Conservation (phyloP, 2,888 invertebrate genomes). For the Acrocyrtus sp. region DNA sequence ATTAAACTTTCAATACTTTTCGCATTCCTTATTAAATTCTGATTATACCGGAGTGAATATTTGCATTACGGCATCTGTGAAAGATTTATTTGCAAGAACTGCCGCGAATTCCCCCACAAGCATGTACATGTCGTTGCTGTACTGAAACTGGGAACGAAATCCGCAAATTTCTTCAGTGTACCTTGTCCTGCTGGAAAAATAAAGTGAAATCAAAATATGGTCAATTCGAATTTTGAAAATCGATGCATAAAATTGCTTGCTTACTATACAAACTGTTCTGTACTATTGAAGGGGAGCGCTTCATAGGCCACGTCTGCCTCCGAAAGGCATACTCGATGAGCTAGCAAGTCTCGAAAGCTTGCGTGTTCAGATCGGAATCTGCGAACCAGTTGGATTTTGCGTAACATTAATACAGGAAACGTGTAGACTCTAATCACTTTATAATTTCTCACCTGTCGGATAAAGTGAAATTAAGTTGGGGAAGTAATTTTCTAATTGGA, state of each 20-base stretch:
- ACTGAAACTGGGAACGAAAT: constrained; percentile 22
- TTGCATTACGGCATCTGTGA: background rate
- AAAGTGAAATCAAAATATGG: constrained; percentile 8
- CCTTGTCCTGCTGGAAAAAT: constrained; percentile 14
- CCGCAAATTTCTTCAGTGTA: constrained; percentile 19
- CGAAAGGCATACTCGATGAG: constrained; percentile 44
- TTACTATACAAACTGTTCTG: no score
- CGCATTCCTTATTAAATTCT: no score
- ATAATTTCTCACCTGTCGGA: constrained; percentile 55
- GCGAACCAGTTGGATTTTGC: no score
- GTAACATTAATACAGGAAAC: no score
- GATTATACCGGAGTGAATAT: no score
- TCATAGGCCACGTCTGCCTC: no score
- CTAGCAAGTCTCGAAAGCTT: constrained; percentile 48
- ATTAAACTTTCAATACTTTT: no score
- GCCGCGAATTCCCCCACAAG: constrained; percentile 19
- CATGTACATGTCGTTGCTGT: constrained; percentile 17
- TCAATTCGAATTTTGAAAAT: no score
- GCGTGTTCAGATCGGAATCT: constrained; percentile 37
- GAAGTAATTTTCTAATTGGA: constrained; percentile 33
- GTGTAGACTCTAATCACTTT: no score
- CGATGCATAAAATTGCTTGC: no score
- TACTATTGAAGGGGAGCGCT: no score
- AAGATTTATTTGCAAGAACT: background rate
- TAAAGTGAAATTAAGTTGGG: constrained; percentile 24